Base-by-base conservation (phyloP, 2,888 invertebrate species). In the Eretmocerus hayati region DNA sequence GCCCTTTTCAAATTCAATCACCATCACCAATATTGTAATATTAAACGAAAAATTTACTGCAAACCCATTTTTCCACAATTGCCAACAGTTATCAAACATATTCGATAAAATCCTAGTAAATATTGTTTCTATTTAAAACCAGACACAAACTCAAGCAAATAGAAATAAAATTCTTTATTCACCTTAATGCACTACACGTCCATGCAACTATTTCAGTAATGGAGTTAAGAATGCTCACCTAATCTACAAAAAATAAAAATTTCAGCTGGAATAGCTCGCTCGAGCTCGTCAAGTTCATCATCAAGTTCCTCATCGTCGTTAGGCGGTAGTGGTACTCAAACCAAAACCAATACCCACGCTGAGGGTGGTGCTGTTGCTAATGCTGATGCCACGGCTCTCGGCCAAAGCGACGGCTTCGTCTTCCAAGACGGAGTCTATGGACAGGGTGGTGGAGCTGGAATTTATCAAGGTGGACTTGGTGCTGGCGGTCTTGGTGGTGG, bases 271-370 rank as follows among this genome's bases (percentile, higher is more conserved):
- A n/a, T n/a, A n/a, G n/a, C n/a, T n/a, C n/a, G n/a, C n/a, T n/a
- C n/a, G 56, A 55, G 33, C 9, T 47, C 47, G n/a, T 42, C 42
- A 8, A 39, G 39, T 18, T 42, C 42, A 6, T 40, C 40, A 18
- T 42, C 62, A 13, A 48, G 51, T 6, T 51, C 60, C 0, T 55
- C 26, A 56, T 54, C 60, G 18, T 43, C 51, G 5, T 54, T 37
- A 5, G 59, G 56, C 1, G 58, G 58, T n/a, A 53, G 54, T 4
- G 49, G 40, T 18, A 59, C 61, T 37, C 74, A 75, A 4, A 72
- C 59, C 36, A 74, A 75, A 4, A 72, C 75, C 33, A 15, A 48
- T 15, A 43, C 53, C 3, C 46, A 53, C 33, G 39, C 53, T 2
- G 33, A 23, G 11, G 53, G 53, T 19, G 53, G 49, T 22, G 65